Evolutionary conservation across 2,888 invertebrate genomes (phyloP).

Genomic region (Brenthis hecate): DNA sequence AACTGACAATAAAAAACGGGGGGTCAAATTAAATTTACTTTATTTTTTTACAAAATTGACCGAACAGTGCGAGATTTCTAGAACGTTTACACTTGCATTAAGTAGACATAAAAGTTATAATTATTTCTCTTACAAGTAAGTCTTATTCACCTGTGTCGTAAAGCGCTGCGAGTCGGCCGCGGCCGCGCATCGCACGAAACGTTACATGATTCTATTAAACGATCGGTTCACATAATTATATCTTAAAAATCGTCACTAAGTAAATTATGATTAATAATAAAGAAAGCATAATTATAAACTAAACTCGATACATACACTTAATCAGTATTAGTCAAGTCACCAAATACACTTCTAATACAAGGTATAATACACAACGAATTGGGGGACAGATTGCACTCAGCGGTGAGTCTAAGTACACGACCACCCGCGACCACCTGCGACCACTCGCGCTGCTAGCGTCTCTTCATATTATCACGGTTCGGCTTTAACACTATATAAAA

Average conservation of each 20-base stretch:
- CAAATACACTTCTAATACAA: slow-evolving; percentile 73
- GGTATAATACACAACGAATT: slow-evolving; percentile 75
- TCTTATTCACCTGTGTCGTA: slow-evolving; percentile 80
- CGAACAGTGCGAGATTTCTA: slow-evolving; percentile 83
- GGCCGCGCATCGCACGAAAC: slow-evolving; percentile 54
- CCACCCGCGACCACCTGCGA: not conserved
- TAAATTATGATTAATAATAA: slow-evolving; percentile 79
- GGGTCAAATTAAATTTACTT: slow-evolving; percentile 77
- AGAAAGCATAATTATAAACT: slow-evolving; percentile 78
- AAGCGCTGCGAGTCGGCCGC: slow-evolving; percentile 60
- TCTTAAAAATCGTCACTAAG: slow-evolving; percentile 74
- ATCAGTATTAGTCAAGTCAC: slow-evolving; percentile 68
- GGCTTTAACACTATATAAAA: slow-evolving; percentile 11
- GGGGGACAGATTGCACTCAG: slow-evolving; percentile 73
- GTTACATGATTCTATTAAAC: slow-evolving; percentile 72
- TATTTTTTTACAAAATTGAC: slow-evolving; percentile 81
- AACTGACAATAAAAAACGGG: slow-evolving; percentile 55
- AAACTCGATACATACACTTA: slow-evolving; percentile 75
- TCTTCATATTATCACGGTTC: not conserved
- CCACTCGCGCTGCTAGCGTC: not conserved
- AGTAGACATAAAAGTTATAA: slow-evolving; percentile 81
- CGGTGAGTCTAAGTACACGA: slow-evolving; percentile 44
- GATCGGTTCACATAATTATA: slow-evolving; percentile 64
- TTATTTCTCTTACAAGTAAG: slow-evolving; percentile 80
- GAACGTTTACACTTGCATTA: slow-evolving; percentile 83